Base-by-base conservation (phyloP, 2,888 invertebrate genomes). In the Phanerotoma sp. region DNA sequence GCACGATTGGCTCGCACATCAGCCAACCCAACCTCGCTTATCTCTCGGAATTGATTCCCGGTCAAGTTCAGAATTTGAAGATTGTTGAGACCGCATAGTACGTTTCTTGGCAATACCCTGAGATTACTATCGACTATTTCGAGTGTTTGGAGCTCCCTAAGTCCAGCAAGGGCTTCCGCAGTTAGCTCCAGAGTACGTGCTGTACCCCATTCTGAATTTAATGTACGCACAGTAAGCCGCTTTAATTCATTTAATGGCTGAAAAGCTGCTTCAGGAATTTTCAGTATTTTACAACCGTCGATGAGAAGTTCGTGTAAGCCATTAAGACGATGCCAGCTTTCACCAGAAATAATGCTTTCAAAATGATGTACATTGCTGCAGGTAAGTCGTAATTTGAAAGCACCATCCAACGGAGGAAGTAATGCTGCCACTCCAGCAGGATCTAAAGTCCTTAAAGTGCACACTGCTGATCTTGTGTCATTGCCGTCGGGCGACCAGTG, bases 81-180 rank as follows among this genome's bases (percentile, higher is more conserved):
- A 77, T 88, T 91, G 67, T 86, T 84, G 72, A 93, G 78, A 41
- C 86, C 84, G 78, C 93, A 93, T 74, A 93, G 88, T 61, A 86
- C 84, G 67, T 86, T 87, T 65, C 88, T 87, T 40, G 93, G 91
- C 72, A 93, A 77, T 62, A 86, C 85, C 66, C 89, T 84, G 62
- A 94, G 84, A 79, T 93, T 92, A 80, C 91, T 93, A 78, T 89
- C 86, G 71, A 87, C 86, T 77, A 94, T 80, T 78, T 93, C 89
- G 69, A 93, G 80, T 55, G 84, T 83, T 74, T 89, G 89, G 47
- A 94, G 80, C 77, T 92, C 91, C 69, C 86, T 84, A 65, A 94
- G 81, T 59, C 91, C 91, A 67, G 84, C 83, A 70, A 94, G 85
- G 60, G 88, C 85, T 66, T 84, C 85, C 60, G 85, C 78, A 57